These are phyloP conservation scores for Cheilosia urbana DNA, from an alignment of 2,888 invertebrate genomes.

Conservation along the genomic window DNA sequence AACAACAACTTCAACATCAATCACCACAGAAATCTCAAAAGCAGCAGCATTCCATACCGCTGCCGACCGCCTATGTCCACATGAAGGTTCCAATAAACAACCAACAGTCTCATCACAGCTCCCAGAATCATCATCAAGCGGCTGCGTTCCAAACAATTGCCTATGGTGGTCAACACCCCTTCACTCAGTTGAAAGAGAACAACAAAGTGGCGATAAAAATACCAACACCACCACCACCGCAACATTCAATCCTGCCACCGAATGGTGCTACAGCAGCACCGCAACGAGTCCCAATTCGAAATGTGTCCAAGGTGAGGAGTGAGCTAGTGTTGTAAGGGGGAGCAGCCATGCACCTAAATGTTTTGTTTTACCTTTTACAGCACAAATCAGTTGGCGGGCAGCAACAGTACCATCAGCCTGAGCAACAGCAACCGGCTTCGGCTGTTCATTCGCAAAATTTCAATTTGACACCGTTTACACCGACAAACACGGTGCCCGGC, in stretches of 20 bases:
- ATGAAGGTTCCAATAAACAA: constrained; percentile 76
- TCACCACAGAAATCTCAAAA: constrained; percentile 65
- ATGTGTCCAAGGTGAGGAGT: constrained; percentile 31
- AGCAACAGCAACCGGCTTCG: constrained; percentile 68
- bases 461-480: constrained; percentile 85
- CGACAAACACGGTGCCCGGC: constrained; percentile 85
- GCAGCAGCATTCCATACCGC: constrained; percentile 78
- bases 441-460: constrained; percentile 81
- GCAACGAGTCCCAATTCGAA: constrained; percentile 55
- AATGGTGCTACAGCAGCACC: constrained; percentile 9
- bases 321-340: constrained; percentile 74
- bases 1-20: constrained; percentile 75
- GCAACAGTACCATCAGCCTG: constrained; percentile 77
- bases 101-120: constrained; percentile 63
- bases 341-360: too few relatives aligned
- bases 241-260: constrained; percentile 76
- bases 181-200: constrained; percentile 74
- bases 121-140: constrained; percentile 38
- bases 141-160: constrained; percentile 78
- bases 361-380: constrained; percentile 22
- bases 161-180: constrained; percentile 77
- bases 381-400: constrained; percentile 47
- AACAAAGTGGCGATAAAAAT: constrained; percentile 51
- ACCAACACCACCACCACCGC: constrained; percentile 62
- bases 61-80: constrained; percentile 81